These are phyloP conservation scores for Phoxinus phoxinus DNA, from an alignment of 2,113 vertebrate genomes.

Conservation along the genomic window DNA sequence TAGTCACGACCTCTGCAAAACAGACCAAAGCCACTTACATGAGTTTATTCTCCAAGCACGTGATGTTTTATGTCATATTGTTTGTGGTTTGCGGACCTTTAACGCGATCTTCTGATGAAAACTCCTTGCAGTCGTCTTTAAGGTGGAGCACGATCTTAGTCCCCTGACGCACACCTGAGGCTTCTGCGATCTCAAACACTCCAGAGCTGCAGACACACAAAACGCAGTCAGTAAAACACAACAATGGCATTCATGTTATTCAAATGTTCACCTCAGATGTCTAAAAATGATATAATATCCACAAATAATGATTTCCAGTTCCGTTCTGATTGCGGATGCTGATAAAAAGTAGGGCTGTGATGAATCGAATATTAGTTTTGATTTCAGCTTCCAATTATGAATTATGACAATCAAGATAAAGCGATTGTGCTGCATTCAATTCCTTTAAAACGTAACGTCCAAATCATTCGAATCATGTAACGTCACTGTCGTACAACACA, in stretches of 20 bases:
- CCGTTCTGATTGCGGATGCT: not conserved
- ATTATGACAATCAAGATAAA: not conserved
- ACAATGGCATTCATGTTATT: not conserved
- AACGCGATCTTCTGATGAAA: conserved; percentile 87
- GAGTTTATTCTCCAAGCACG: not conserved
- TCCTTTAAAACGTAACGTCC: not conserved
- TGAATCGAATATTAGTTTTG: not conserved
- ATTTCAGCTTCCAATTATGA: not conserved
- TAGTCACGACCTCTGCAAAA: conserved; percentile 89
- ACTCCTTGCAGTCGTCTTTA: conserved; percentile 92
- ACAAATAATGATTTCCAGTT: not conserved
- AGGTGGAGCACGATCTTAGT: conserved; percentile 94
- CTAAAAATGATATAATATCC: not conserved
- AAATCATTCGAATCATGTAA: not conserved
- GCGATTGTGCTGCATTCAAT: not conserved
- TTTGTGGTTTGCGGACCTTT: conserved; percentile 77
- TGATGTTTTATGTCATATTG: not conserved
- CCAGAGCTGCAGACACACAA: conserved; percentile 85
- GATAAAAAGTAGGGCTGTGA: not conserved
- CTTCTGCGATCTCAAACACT: conserved; percentile 90
- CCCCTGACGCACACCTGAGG: conserved; percentile 87
- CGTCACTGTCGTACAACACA: not conserved
- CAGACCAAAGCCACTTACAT: conserved; percentile 37
- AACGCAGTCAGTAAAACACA: not conserved
- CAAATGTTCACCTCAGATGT: not conserved